Evolutionary conservation across 2,113 vertebrate genomes (phyloP), one percentile per base, ranked within the genome.

Genomic region (Cygnus buccinator): DNA sequence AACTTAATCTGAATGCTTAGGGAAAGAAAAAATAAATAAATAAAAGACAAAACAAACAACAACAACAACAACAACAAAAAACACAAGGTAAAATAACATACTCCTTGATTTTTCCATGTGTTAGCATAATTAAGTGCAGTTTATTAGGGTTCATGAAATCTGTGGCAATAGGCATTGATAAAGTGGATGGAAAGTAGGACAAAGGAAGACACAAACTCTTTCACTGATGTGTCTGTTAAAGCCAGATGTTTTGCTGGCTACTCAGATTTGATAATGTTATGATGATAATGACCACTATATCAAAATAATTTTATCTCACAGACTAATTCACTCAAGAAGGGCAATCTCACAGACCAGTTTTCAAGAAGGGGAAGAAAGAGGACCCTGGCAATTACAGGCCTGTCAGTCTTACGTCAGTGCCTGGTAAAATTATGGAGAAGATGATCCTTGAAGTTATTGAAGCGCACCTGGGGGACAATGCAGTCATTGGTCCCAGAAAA

Each of bases 111-210:
- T 85, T 90, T 61, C 88, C 94, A 95, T 95, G 57, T 74, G 94
- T 97, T 97, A 96, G 96, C 94, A 96, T 95, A 98, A 95, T 93
- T 97, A 98, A 98, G 95, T 97, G 95, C 95, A 97, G 90, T 97
- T 97, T 95, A 98, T 98, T 98, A 98, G 98, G 97, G 95, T 98
- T 98, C 95, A 97, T 98, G 97, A 98, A 98, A 98, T 98, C 97
- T 97, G 97, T 98, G 97, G 98, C 96, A 98, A 97, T 91, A 96
- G 97, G 85, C 94, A 66, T 94, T 97, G 97, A 98, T 97, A 98
- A 97, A 96, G 97, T 95, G 37, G 37, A 94, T 97, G 97, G 98
- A 99, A 98, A 98, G 92, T 98, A 96, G 93, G 94, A 95, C 97
- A 97, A 97, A 97, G 97, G 95, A 97, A 97, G 92, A 98, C 98